Percentiles rank a stretch among this genome's conserved stretches.
Conservation (phyloP, 2,888 invertebrate species). For the Balanococcus diminutus region DNA sequence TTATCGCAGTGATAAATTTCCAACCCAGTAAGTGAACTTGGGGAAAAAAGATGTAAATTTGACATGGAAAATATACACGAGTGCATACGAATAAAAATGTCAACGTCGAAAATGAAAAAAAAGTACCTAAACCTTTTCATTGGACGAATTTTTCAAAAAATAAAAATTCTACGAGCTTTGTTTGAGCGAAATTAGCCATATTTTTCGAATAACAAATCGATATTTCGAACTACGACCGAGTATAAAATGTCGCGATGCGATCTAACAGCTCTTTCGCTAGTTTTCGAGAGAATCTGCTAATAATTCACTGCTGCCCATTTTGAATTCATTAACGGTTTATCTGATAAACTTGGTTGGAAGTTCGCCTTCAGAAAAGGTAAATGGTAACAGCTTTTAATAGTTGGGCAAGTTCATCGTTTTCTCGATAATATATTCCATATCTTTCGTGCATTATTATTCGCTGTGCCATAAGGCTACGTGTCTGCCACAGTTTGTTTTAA, state of each 20-base stretch:
- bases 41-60: neutral
- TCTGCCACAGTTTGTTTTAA: slow-evolving; percentile 19
- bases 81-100: neutral
- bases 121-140: neutral
- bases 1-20: neutral
- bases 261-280: neutral
- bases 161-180: too few species aligned
- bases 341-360: slow-evolving; percentile 44
- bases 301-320: slow-evolving; percentile 33
- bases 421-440: slow-evolving; percentile 44
- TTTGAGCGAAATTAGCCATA: neutral
- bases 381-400: slow-evolving; percentile 40
- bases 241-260: slow-evolving; percentile 21
- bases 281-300: slow-evolving; percentile 15
- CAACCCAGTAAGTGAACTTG: neutral
- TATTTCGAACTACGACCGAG: neutral
- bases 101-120: neutral
- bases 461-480: neutral
- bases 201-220: neutral
- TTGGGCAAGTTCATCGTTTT: slow-evolving; percentile 49
- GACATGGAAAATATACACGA: neutral
- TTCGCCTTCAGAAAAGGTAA: neutral
- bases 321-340: slow-evolving; percentile 40
- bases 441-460: slow-evolving; percentile 38
- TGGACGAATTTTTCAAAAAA: neutral